phyloP scores from a whole-genome alignment of 2,888 invertebrate species.

The Amorpha juglandis region DNA sequence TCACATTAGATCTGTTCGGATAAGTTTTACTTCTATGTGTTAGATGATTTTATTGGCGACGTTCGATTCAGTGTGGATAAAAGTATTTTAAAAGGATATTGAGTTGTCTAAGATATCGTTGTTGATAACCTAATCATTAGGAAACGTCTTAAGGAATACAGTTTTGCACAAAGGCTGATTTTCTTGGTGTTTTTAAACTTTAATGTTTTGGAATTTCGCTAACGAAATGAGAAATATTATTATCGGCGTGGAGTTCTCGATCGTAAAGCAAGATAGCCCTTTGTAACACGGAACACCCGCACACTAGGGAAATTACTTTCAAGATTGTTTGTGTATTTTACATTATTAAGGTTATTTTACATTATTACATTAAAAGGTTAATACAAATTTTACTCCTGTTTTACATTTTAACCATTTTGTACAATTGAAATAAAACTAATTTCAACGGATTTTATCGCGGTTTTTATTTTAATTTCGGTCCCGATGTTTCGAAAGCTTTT shows the following conservation, averaged over 20 bases:
- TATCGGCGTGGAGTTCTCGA: not conserved
- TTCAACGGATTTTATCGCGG: too few species aligned
- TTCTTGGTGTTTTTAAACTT: constrained; percentile 10
- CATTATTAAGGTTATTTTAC: not conserved
- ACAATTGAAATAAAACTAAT: too few species aligned
- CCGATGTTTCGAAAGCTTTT: too few species aligned
- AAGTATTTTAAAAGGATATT: not conserved
- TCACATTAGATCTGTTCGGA: not conserved
- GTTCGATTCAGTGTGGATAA: not conserved
- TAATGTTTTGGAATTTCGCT: not conserved
- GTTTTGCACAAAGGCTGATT: not conserved
- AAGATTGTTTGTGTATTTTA: not conserved
- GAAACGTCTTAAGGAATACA: too few species aligned
- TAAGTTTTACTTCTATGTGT: not conserved
- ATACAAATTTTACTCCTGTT: not conserved
- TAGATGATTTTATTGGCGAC: not conserved
- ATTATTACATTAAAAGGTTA: not conserved
- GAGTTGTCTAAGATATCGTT: too few species aligned
- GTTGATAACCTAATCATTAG: too few species aligned
- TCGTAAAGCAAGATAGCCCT: not conserved
- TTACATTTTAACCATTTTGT: not conserved
- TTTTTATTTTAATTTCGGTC: too few species aligned
- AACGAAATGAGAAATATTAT: not conserved
- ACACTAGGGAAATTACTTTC: not conserved
- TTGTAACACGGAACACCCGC: not conserved